Percentiles rank a stretch among this genome's conserved stretches.
phyloP scores from a whole-genome alignment of 1,140 invertebrate genomes.

The Neotoxoptera formosana region DNA sequence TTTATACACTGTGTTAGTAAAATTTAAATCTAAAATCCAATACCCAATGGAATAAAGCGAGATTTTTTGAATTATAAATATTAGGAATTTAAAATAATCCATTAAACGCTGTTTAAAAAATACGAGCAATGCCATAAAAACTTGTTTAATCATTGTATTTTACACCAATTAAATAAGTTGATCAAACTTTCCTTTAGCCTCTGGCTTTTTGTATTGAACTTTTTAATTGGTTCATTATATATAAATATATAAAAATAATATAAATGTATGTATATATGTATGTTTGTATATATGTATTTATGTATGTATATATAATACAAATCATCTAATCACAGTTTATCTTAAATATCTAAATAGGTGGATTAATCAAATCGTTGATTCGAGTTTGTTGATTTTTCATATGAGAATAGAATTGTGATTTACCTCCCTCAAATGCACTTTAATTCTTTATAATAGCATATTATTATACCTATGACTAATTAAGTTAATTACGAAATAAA shows the following conservation, averaged over 20 bases:
- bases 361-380: neutral
- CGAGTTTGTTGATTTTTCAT: neutral
- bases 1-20: no score
- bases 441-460: no score
- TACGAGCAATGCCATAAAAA: neutral
- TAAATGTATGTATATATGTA: neutral
- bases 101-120: neutral
- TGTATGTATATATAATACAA: neutral
- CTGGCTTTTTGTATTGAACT: neutral
- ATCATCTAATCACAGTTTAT: no score
- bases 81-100: neutral
- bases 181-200: neutral
- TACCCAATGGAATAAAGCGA: neutral
- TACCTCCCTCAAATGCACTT: neutral
- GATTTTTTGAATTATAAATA: neutral
- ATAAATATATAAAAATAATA: neutral
- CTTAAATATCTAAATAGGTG: neutral
- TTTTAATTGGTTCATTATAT: slow-evolving; percentile 36
- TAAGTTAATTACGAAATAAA: neutral
- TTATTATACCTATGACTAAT: neutral
- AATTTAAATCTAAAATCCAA: neutral
- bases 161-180: neutral
- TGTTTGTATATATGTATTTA: neutral
- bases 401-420: neutral
- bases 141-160: slow-evolving; percentile 14